phyloP scores from a whole-genome alignment of 2,113 vertebrate species.

The Corythoichthys haematopterus region DNA sequence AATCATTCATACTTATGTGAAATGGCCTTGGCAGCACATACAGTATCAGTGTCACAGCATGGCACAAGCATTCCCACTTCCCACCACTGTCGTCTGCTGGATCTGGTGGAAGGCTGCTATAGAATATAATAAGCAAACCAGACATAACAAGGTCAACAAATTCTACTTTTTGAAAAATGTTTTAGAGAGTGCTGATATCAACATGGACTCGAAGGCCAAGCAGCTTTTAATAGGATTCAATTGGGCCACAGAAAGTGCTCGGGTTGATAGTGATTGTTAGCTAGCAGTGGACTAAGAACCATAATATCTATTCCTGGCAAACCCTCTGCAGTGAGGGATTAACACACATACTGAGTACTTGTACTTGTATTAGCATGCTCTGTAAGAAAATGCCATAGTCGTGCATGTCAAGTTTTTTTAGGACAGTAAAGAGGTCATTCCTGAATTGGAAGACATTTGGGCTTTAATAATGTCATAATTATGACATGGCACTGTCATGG shows the following conservation, averaged over 20 bases:
- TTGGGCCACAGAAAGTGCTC: constrained; percentile 6
- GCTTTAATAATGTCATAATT: no score
- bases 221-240: constrained; percentile 47
- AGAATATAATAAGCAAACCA: constrained; percentile 16
- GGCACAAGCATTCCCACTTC: background rate
- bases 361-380: background rate
- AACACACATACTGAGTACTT: background rate
- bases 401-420: no score
- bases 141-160: constrained; percentile 29
- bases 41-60: no score
- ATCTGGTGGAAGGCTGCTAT: background rate
- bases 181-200: background rate
- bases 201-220: constrained; percentile 16
- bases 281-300: constrained; percentile 3
- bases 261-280: background rate
- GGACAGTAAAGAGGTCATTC: no score
- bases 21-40: no score
- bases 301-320: constrained; percentile 42
- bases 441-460: no score
- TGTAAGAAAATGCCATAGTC: background rate
- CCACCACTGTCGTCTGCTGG: background rate
- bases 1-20: no score
- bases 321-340: constrained; percentile 15
- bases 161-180: constrained; percentile 2
- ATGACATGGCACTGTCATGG: no score